Base-by-base conservation (phyloP, 2,113 vertebrate species). In the Ibidorhyncha struthersii region DNA sequence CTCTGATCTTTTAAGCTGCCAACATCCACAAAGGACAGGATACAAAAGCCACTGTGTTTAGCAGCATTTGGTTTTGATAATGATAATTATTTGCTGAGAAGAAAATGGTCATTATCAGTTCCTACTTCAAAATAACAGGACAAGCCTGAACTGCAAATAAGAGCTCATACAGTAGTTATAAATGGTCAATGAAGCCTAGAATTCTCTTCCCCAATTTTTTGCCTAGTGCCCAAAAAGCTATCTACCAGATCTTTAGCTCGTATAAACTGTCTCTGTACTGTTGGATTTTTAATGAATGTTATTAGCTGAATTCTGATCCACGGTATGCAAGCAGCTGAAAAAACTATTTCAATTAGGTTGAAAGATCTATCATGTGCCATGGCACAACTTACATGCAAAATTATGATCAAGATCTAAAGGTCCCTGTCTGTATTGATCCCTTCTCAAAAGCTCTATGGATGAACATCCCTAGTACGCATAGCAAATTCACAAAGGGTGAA, bases 1-100 rank as follows among this genome's bases (percentile, higher is more conserved):
- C 67, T 89, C 63, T 66, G 22, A 21, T 91, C 79, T 77, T 80
- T 62, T 74, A 83, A 70, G 29, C 5, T 84, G 16, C 14, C 10
- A 78, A 6, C 8, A 14, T 82, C 43, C 79, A 81, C 22, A 80
- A 86, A 74, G 9, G 14, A 36, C 41, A 62, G 32, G 38, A 55
- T n/a, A 81, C 10, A 67, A 77, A 88, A 67, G 0, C 50, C 78
- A 56, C 63, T 40, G 32, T 90, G 50, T 86, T 90, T 67, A 92
- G 38, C 32, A 70, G 29, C 30, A 14, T 78, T 89, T 95, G 26
- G 5, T 86, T 90, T 16, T 36, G 55, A 50, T 90, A 85, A 94
- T 82, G 30, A 84, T 40, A 94, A 47, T 79, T 92, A 81, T 89
- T 86, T 84, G 32, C 76, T 95, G 67, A 55, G 67, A 95, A 81